Conservation (phyloP, 2,797 vertebrate genomes). For the Acrossocheilus wenchowensis region DNA sequence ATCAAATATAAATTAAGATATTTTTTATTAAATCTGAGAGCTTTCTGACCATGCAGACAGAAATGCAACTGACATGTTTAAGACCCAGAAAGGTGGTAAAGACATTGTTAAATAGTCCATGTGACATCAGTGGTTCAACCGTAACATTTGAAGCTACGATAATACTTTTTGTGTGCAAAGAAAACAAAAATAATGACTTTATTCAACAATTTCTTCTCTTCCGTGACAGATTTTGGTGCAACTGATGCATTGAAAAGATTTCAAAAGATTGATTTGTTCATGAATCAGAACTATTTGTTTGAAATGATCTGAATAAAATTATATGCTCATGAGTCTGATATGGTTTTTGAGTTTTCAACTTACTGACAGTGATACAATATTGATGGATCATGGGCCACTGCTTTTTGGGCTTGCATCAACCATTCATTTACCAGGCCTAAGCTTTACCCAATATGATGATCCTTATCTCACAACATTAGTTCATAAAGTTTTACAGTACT, state of each 20-base stretch:
- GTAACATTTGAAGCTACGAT: too few species aligned
- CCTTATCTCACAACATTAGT: not conserved
- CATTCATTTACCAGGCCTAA: not conserved
- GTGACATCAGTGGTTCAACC: too few species aligned
- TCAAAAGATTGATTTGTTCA: not conserved
- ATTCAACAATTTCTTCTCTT: too few species aligned
- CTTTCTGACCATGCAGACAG: too few species aligned
- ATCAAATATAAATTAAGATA: too few species aligned
- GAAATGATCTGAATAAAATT: not conserved
- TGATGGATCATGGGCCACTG: not conserved
- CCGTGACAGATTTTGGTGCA: not conserved
- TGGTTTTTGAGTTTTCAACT: not conserved
- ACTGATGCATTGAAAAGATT: not conserved
- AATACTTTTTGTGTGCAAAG: too few species aligned
- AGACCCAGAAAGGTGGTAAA: too few species aligned
- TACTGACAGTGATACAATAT: not conserved
- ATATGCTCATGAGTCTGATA: not conserved
- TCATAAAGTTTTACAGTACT: slow-evolving; percentile 4
- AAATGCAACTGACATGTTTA: too few species aligned
- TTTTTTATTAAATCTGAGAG: too few species aligned
- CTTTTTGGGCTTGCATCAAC: not conserved
- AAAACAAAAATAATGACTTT: too few species aligned
- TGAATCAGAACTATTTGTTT: not conserved
- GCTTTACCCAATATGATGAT: not conserved
- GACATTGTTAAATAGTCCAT: too few species aligned